Evolutionary conservation across 2,797 vertebrate species (phyloP).

Genomic region (Lutjanus argentimaculatus): DNA sequence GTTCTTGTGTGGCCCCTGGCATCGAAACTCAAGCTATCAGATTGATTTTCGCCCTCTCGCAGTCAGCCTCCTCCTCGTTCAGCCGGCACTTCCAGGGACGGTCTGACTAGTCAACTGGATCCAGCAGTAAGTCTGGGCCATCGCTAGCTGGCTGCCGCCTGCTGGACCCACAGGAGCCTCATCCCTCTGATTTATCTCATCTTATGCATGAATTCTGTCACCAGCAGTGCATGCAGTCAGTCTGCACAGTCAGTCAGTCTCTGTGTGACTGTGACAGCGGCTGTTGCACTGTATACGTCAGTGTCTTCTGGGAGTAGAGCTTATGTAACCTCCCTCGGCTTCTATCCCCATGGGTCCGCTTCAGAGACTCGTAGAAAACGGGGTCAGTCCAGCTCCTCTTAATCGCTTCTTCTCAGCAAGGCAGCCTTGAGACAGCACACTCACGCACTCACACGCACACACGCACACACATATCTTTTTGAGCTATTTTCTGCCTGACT

Average conservation of each 20-base stretch:
- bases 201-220: constrained; percentile 5
- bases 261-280: constrained; percentile 16
- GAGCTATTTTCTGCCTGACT: constrained; percentile 66
- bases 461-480: constrained; percentile 20
- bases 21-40: constrained; percentile 69
- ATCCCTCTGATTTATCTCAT: constrained; percentile 16
- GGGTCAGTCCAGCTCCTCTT: constrained; percentile 71
- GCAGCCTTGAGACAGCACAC: constrained; percentile 44
- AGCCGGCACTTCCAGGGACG: constrained; percentile 26
- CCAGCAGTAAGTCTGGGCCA: constrained; percentile 24
- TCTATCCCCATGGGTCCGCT: constrained; percentile 54
- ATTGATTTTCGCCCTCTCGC: constrained; percentile 71
- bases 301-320: constrained; percentile 42
- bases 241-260: constrained; percentile 4
- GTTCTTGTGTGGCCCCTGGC: constrained; percentile 63
- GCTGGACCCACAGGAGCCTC: constrained; percentile 15
- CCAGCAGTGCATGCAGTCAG: not conserved
- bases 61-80: constrained; percentile 12
- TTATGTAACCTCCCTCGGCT: constrained; percentile 63
- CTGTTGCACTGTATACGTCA: constrained; percentile 11
- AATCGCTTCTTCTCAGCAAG: constrained; percentile 61
- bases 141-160: constrained; percentile 14
- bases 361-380: constrained; percentile 57
- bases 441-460: constrained; percentile 21
- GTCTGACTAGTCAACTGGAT: constrained; percentile 28